Conservation (phyloP, 1,140 invertebrate genomes). For the Drosophila yakuba region DNA sequence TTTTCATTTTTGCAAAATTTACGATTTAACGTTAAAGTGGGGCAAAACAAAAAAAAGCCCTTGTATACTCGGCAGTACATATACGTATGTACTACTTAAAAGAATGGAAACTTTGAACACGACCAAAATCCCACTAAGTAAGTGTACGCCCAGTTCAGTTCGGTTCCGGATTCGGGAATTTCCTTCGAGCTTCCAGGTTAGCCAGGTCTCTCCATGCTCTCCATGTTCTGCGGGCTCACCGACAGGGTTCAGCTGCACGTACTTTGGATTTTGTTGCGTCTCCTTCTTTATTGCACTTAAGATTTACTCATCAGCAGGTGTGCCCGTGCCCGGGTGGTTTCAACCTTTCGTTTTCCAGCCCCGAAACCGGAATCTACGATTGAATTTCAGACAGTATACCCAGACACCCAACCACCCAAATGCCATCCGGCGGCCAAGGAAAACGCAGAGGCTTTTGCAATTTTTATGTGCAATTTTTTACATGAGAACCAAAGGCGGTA, state of each 20-base stretch:
- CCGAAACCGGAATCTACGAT: conserved; percentile 63
- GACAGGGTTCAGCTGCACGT: conserved; percentile 74
- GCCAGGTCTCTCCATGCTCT: conserved; percentile 3
- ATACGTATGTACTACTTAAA: conserved; percentile 72
- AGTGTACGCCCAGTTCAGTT: conserved; percentile 53
- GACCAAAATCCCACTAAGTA: conserved; percentile 83
- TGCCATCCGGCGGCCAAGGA: conserved; percentile 24
- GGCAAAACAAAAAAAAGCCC: conserved; percentile 61
- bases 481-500: conserved; percentile 45
- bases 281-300: conserved; percentile 81
- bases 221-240: neutral
- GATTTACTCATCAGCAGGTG: conserved; percentile 83
- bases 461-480: conserved; percentile 80
- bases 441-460: conserved; percentile 64
- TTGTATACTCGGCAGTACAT: conserved; percentile 18
- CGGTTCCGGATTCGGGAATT: conserved; percentile 10
- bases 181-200: conserved; percentile 9
- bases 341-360: conserved; percentile 12
- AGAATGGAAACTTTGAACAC: conserved; percentile 81
- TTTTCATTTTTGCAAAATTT: conserved; percentile 82
- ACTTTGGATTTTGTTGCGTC: conserved; percentile 76
- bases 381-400: conserved; percentile 66
- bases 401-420: conserved; percentile 3
- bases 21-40: conserved; percentile 82
- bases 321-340: conserved; percentile 38